Evolutionary conservation across 2,113 vertebrate species (phyloP).

Genomic region (Pseudorhombus dupliciocellatus): DNA sequence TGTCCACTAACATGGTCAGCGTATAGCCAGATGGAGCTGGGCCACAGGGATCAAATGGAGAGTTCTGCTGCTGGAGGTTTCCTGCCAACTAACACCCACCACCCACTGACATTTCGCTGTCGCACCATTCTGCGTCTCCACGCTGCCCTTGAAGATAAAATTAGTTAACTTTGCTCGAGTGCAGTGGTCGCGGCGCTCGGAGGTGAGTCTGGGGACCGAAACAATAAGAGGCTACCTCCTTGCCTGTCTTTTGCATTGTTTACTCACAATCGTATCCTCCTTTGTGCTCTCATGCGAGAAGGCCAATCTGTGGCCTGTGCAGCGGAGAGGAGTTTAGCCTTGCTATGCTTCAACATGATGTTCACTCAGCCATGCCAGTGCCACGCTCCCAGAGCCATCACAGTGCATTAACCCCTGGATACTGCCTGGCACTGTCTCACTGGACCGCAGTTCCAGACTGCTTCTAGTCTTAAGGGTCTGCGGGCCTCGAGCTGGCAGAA

Average conservation of each 20-base stretch:
- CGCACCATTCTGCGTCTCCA: conserved; percentile 26
- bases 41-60: conserved; percentile 70
- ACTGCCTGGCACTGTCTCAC: conserved; percentile 44
- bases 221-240: conserved; percentile 45
- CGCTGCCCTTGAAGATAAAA: conserved; percentile 57
- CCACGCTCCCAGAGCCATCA: conserved; percentile 58
- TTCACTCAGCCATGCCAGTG: conserved; percentile 62
- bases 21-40: conserved; percentile 69
- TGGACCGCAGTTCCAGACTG: conserved; percentile 40
- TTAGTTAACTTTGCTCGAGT: conserved; percentile 51
- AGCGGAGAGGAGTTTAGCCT: conserved; percentile 52
- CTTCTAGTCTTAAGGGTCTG: conserved; percentile 16
- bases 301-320: conserved; percentile 56
- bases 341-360: conserved; percentile 59
- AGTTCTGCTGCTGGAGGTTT: conserved; percentile 57
- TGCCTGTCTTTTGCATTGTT: conserved; percentile 52
- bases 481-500: conserved; percentile 3
- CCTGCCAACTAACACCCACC: conserved; percentile 64
- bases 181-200: conserved; percentile 18
- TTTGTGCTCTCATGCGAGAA: conserved; percentile 48
- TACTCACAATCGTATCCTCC: conserved; percentile 31
- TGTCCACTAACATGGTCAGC: conserved; percentile 62
- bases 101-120: conserved; percentile 56
- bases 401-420: conserved; percentile 64
- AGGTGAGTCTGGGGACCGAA: conserved; percentile 37